These are phyloP conservation scores for Catostylus mosaicus DNA, from an alignment of 30 jellyfish, hydroid and myxozoan species.

Conservation along the genomic window DNA sequence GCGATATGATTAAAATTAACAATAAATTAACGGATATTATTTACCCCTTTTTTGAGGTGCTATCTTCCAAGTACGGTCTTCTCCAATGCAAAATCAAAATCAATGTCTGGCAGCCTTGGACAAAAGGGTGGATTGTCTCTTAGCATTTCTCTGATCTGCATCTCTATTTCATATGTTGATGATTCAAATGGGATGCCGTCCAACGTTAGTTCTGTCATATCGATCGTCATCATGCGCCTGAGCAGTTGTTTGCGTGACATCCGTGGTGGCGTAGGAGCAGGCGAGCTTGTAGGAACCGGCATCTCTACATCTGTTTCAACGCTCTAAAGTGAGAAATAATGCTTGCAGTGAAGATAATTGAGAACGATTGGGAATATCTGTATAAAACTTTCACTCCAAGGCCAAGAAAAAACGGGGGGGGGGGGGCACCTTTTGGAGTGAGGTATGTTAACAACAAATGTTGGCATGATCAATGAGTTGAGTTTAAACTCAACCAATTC, in stretches of 20 bases:
- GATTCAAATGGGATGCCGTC: conserved; percentile 65
- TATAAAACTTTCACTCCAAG: too few species aligned
- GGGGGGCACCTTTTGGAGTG: too few species aligned
- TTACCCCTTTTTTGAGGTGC: too few species aligned
- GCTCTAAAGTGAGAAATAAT: not conserved
- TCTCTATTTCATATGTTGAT: conserved; percentile 24
- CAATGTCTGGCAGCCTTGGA: conserved; percentile 51
- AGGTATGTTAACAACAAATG: too few species aligned
- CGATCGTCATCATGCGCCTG: conserved; percentile 49
- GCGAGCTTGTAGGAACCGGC: conserved; percentile 7
- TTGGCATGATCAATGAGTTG: too few species aligned
- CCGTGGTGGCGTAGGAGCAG: conserved; percentile 18
- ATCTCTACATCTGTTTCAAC: conserved; percentile 48
- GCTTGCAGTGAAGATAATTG: too few species aligned
- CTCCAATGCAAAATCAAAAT: conserved; percentile 55
- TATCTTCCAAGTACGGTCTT: conserved; percentile 52
- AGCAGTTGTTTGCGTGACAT: conserved; percentile 23
- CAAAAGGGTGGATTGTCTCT: conserved; percentile 63
- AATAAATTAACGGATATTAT: too few species aligned
- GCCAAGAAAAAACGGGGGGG: too few species aligned
- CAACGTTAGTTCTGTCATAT: conserved; percentile 47
- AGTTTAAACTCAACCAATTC: too few species aligned
- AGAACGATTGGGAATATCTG: too few species aligned
- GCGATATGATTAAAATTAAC: too few species aligned
- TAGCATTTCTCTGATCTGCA: conserved; percentile 49